A percentile compares a stretch with the other conserved stretches of the same genome.
These are phyloP conservation scores for Sylvilagus floridanus DNA, from an alignment of 2,797 vertebrate genomes.

Conservation along the genomic window DNA sequence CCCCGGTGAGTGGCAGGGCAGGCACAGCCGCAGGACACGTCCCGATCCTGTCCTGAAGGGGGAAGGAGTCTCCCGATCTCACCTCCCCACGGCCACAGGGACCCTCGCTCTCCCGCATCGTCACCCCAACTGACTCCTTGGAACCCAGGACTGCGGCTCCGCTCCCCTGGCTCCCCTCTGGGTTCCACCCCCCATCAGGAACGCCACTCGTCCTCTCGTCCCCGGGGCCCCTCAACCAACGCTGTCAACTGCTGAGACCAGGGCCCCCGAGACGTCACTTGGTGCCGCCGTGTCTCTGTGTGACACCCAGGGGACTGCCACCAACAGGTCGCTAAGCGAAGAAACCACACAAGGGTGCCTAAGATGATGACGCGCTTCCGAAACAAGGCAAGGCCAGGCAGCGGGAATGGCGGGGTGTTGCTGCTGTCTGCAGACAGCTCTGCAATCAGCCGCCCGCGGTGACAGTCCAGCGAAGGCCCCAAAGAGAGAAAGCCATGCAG, in stretches of 20 bases:
- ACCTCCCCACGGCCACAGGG: too few relatives aligned
- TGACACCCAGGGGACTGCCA: rapidly evolving
- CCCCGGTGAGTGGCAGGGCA: neutral
- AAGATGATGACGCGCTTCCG: too few relatives aligned
- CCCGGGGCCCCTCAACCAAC: too few relatives aligned
- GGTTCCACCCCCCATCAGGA: neutral
- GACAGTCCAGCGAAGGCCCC: neutral
- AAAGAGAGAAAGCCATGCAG: neutral
- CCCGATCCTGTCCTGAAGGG: neutral
- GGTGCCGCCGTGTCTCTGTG: neutral
- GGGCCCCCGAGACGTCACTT: neutral
- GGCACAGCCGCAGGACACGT: rapidly evolving
- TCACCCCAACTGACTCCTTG: neutral
- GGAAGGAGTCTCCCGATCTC: neutral
- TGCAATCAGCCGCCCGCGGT: neutral
- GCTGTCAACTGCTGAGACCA: rapidly evolving
- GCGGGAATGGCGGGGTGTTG: neutral
- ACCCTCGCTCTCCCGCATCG: neutral
- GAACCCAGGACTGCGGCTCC: neutral
- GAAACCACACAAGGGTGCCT: neutral
- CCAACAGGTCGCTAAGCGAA: neutral
- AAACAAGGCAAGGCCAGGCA: neutral
- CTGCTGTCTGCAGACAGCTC: too few relatives aligned
- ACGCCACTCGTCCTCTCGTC: neutral
- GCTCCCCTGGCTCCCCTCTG: rapidly evolving